phyloP scores from a whole-genome alignment of 2,888 invertebrate species.

The Microctonus brassicae region DNA sequence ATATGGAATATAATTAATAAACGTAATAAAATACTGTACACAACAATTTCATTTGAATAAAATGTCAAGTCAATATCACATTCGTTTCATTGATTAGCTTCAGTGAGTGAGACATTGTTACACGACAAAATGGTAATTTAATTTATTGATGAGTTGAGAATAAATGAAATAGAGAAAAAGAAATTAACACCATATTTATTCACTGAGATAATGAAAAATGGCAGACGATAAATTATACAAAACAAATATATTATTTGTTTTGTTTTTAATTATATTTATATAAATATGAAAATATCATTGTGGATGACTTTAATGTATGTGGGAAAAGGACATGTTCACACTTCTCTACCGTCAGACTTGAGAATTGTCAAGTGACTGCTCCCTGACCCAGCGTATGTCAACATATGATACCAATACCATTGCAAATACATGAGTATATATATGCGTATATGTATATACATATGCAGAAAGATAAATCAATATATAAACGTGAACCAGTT shows the following conservation, averaged over 20 bases:
- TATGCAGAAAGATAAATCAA: conserved; percentile 61
- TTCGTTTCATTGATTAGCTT: conserved; percentile 2
- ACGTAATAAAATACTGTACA: neutral
- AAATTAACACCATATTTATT: neutral
- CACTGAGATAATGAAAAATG: neutral
- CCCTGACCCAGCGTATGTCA: conserved; percentile 14
- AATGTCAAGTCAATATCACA: neutral
- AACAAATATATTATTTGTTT: too few relatives aligned
- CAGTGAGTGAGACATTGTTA: conserved; percentile 2
- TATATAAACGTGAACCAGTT: conserved; percentile 47
- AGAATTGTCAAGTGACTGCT: conserved; percentile 38
- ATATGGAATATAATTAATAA: neutral
- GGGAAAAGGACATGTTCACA: conserved; percentile 6
- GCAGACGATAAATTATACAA: neutral
- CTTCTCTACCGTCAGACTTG: conserved; percentile 13
- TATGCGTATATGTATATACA: neutral
- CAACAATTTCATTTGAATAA: too few relatives aligned
- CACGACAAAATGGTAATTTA: neutral
- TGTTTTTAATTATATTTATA: too few relatives aligned
- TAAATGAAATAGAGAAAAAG: too few relatives aligned
- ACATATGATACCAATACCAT: conserved; percentile 30
- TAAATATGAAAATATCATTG: neutral
- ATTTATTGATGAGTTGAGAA: neutral
- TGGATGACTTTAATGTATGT: neutral
- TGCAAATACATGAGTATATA: neutral